These are phyloP conservation scores for Hippocampus zosterae DNA, from an alignment of 2,113 vertebrate genomes.

Conservation along the genomic window DNA sequence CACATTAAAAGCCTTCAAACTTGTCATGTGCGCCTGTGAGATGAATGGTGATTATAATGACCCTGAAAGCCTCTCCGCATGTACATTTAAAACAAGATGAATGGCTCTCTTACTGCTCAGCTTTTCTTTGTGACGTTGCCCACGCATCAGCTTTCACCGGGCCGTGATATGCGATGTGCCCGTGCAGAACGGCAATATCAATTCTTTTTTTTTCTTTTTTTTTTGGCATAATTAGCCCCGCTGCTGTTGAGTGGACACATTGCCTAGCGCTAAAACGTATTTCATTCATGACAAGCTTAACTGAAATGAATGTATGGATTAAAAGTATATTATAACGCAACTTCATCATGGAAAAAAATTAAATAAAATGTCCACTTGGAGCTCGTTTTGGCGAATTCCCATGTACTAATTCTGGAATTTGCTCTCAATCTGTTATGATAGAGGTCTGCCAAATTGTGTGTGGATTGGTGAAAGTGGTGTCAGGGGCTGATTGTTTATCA, in stretches of 20 bases:
- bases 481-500: too few species aligned
- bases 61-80: constrained; percentile 1
- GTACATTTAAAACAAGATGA: constrained; percentile 21
- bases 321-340: background rate
- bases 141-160: constrained; percentile 35
- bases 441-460: too few species aligned
- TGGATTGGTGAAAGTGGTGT: too few species aligned
- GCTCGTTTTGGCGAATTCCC: too few species aligned
- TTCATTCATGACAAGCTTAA: constrained; percentile 3
- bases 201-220: constrained; percentile 31
- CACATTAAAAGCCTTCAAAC: background rate
- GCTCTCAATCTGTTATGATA: too few species aligned
- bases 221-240: constrained; percentile 54
- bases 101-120: constrained; percentile 17
- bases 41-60: constrained; percentile 6
- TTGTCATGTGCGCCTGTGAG: constrained; percentile 6
- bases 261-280: constrained; percentile 42
- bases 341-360: background rate
- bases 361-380: too few species aligned
- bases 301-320: background rate
- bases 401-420: too few species aligned
- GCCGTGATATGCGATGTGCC: constrained; percentile 40
- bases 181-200: constrained; percentile 57
- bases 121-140: constrained; percentile 8
- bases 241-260: constrained; percentile 46